phyloP scores from a whole-genome alignment of 2,113 vertebrate species.

The Calonectris borealis region DNA sequence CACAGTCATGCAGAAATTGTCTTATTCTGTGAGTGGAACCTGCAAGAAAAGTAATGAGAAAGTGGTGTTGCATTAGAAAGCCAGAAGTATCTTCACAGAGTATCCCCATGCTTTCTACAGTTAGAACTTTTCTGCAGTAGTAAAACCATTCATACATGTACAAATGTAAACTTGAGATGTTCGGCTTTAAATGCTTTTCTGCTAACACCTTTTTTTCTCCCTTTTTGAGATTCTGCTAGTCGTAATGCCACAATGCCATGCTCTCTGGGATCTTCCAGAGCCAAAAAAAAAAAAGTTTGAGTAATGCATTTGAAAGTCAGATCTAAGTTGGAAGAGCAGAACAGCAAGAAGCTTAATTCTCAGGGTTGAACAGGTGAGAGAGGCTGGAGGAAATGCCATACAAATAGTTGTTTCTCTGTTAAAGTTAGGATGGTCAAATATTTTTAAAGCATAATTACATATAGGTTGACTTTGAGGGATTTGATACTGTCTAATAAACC shows the following conservation, averaged over 20 bases:
- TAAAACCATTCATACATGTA: background rate
- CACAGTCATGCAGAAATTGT: background rate
- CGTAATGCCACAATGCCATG: background rate
- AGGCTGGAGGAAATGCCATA: background rate
- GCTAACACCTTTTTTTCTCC: background rate
- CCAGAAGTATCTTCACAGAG: background rate
- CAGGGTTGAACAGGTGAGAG: background rate
- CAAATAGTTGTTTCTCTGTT: background rate
- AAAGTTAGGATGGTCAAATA: background rate
- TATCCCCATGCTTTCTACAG: background rate
- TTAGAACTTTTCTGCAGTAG: background rate
- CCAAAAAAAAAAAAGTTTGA: too few relatives aligned
- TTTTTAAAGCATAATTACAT: background rate
- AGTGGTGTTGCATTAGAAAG: background rate
- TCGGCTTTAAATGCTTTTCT: background rate
- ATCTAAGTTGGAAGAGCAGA: background rate
- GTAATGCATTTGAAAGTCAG: background rate
- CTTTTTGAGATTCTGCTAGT: background rate
- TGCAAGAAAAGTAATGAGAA: background rate
- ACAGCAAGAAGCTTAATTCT: background rate
- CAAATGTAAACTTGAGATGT: background rate
- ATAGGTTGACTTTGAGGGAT: background rate
- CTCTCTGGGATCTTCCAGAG: background rate
- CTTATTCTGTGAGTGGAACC: background rate
- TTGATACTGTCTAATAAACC: background rate